Conservation (phyloP, 2,113 vertebrate genomes). For the Loxodonta africana region DNA sequence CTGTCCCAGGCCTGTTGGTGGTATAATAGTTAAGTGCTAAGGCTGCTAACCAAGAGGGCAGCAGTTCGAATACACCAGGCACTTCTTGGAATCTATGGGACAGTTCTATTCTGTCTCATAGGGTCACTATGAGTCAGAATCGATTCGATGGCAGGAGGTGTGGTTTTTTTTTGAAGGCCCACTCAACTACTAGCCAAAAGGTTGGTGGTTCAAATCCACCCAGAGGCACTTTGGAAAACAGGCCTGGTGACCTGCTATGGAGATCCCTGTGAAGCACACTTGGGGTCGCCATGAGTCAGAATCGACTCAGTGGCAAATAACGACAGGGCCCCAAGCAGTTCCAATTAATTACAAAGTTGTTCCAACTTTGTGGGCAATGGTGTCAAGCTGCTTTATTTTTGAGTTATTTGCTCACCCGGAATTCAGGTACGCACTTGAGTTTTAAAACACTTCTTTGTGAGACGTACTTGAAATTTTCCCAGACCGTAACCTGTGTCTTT, state of each 20-base stretch:
- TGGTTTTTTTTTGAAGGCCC: background rate
- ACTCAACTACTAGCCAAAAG: background rate
- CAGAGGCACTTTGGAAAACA: background rate
- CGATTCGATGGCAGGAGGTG: too few species aligned
- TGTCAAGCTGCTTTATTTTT: background rate
- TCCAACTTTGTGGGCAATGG: too few species aligned
- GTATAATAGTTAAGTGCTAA: too few species aligned
- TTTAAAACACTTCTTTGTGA: slow-evolving; percentile 21
- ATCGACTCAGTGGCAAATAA: background rate
- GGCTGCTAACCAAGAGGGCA: too few species aligned
- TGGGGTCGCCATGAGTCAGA: background rate
- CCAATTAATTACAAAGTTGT: background rate
- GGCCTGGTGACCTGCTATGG: background rate
- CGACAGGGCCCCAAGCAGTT: background rate
- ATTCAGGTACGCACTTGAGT: background rate
- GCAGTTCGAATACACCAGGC: too few species aligned
- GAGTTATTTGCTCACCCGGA: background rate
- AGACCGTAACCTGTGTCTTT: background rate
- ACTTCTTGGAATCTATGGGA: too few species aligned
- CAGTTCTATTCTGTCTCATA: too few species aligned
- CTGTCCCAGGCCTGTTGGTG: too few species aligned
- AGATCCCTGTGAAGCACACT: background rate
- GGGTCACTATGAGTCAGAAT: too few species aligned
- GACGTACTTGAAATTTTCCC: background rate
- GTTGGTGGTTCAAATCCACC: background rate